Evolutionary conservation across 2,888 invertebrate genomes (phyloP), one percentile per base, ranked within the genome.

Genomic region (Lymantria dispar): DNA sequence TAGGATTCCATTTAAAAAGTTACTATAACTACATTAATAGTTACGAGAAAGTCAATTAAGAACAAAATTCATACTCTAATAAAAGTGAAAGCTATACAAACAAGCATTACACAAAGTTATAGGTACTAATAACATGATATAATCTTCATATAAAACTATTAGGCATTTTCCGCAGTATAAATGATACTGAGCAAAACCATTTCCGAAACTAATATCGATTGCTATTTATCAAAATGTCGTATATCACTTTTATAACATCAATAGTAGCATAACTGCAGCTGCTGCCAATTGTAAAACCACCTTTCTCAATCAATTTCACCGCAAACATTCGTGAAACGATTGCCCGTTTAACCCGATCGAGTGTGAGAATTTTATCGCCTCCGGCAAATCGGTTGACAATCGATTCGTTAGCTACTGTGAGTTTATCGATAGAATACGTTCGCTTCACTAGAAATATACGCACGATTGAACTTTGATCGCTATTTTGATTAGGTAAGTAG

Each of bases 261-360:
- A 66, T 64, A 64, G 70, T 50, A 58, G 62, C 54, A 56, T 64
- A 69, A 74, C 64, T 65, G 67, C 52, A 36, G 52, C 14, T 22
- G 45, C 65, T 68, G 73, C 71, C 72, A 72, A 74, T 76, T 70
- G 78, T 67, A 60, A 59, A 52, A 58, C 54, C 57, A 59, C 74
- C 72, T 76, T 75, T 74, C 77, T 69, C 69, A 72, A 80, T 78
- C 76, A 76, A 71, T 83, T 81, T 77, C 77, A 76, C 77, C 60
- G 59, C 68, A 74, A 72, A 70, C 64, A 76, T 72, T 73, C 66
- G 68, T 62, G 60, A 66, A 63, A 45, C 43, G 50, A 39, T 52
- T 43, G 44, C 38, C 42, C 33, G 49, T 58, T 57, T 54, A 52
- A 49, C 47, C 30, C 49, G 15, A 50, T 62, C 56, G 50, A 58